Evolutionary conservation across 2,113 vertebrate species (phyloP).

Genomic region (Scopus umbretta): DNA sequence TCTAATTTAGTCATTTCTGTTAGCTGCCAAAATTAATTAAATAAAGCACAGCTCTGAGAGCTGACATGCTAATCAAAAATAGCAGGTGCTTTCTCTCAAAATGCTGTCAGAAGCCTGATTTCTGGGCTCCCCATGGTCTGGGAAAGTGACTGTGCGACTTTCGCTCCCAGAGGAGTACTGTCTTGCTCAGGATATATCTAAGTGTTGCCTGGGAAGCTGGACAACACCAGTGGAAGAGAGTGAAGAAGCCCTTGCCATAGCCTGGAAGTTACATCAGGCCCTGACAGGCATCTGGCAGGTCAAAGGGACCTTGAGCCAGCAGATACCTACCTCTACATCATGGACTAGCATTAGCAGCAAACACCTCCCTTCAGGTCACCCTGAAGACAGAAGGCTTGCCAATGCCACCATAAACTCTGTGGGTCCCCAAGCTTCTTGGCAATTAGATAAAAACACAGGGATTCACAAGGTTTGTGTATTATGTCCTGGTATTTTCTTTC

Average conservation of each 20-base stretch:
- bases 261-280: neutral
- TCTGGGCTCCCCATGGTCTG: neutral
- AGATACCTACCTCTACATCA: too few species aligned
- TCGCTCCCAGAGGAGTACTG: fast-evolving
- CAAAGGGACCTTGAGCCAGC: fast-evolving
- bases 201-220: neutral
- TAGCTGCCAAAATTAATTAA: slow-evolving; percentile 35
- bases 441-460: neutral
- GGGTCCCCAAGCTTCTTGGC: neutral
- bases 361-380: neutral
- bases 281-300: neutral
- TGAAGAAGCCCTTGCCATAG: neutral
- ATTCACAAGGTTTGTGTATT: neutral
- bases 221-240: neutral
- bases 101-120: neutral
- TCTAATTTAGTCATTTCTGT: neutral
- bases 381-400: neutral
- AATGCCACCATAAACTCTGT: fast-evolving
- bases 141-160: neutral
- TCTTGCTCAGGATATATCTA: neutral
- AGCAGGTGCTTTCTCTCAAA: neutral
- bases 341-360: neutral
- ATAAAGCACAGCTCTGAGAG: neutral
- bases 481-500: neutral
- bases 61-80: slow-evolving; percentile 1